Base-by-base conservation (phyloP, 2,797 vertebrate species). In the Enteromius radiatus region DNA sequence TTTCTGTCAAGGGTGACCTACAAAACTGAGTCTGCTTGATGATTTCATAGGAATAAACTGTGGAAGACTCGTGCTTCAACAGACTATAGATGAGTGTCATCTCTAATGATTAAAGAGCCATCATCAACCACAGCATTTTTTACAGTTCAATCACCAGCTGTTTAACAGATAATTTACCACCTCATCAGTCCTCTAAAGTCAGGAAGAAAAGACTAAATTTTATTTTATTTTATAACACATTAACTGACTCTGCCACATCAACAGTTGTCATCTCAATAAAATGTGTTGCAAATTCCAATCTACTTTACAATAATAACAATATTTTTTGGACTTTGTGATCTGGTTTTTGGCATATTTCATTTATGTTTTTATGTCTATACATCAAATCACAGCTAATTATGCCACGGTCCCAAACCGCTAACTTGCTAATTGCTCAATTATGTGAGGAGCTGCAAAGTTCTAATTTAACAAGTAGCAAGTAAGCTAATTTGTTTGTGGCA, bases 1-100 rank as follows among this genome's bases (percentile, higher is more conserved):
- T 75, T 86, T 88, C 91, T 92, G 91, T 93, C 90, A 91, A 54
- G 88, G 70, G 71, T 93, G 94, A 95, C 94, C 94, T 94, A 95
- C 88, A 94, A 94, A 94, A 91, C 92, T 81, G 89, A 88, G 89
- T 88, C 90, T 88, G 91, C 93, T 92, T 93, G 91, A 94, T 90
- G 86, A 92, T 92, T 91, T 91, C 87, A 90, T 84, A 91, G 86
- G 90, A 92, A 89, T 88, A 84, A 89, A 74, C 17, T n/a, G 45
- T 61, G 76, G 33, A 43, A 26, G 76, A 54, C 33, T 63, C 64
- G 69, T 11, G 15, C 41, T 59, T 70, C 28, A 79, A 36, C 64
- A 85, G 75, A 61, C 65, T 82, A 31, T 59, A 36, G 31, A 76
- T 84, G 14, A 56, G 77, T 80, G 74, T 83, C 54, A 59, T 79